A percentile compares a stretch with the other conserved stretches of the same genome.
Evolutionary conservation across 2,797 vertebrate species (phyloP).

Genomic region (Uromys caudimaculatus): DNA sequence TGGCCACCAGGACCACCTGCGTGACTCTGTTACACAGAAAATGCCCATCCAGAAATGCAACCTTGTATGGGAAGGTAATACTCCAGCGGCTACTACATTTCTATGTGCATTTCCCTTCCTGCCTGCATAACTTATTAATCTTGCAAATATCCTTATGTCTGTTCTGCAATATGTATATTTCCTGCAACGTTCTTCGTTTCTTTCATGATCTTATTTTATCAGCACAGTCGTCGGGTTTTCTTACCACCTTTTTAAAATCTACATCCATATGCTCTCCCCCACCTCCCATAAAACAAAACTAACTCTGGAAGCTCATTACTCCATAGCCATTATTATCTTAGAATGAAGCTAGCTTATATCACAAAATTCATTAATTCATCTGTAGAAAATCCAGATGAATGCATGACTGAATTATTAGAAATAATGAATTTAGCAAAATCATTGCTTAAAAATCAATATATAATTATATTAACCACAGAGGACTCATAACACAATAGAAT

Average conservation of each 20-base stretch:
- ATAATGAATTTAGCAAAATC: neutral
- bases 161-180: neutral
- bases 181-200: neutral
- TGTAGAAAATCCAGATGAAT: neutral
- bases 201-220: conserved; percentile 21
- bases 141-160: neutral
- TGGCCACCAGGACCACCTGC: neutral
- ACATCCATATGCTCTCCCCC: neutral
- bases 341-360: neutral
- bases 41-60: neutral
- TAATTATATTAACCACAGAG: neutral
- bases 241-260: neutral
- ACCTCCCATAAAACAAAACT: neutral
- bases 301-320: neutral
- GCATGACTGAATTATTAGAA: conserved; percentile 17
- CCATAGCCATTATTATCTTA: neutral
- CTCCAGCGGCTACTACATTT: neutral
- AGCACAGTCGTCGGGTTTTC: neutral
- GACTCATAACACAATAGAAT: neutral
- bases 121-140: neutral
- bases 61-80: neutral
- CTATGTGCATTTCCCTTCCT: neutral
- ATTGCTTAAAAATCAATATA: neutral
- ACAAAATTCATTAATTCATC: neutral
- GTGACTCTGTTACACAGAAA: neutral